These are phyloP conservation scores for Chrysemys picta DNA, from an alignment of 2,113 vertebrate species.

Conservation along the genomic window DNA sequence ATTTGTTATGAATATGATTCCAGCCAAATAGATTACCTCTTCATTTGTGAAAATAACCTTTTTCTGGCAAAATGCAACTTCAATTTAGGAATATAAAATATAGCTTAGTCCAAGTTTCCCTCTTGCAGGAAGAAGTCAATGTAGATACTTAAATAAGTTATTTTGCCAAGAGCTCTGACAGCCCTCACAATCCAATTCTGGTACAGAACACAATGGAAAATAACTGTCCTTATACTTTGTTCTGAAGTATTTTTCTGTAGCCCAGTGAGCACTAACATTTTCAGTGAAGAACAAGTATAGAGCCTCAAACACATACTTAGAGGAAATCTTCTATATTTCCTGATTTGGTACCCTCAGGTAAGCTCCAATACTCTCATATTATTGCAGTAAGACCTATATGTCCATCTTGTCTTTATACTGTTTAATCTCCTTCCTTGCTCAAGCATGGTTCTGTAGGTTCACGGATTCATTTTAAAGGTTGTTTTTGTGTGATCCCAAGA, in stretches of 20 bases:
- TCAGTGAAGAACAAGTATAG: neutral
- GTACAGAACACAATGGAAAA: neutral
- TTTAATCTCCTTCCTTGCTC: slow-evolving; percentile 1
- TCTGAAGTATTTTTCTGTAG: neutral
- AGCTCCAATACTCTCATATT: neutral
- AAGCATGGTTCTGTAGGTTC: neutral
- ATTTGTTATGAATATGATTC: neutral
- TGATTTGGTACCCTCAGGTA: neutral
- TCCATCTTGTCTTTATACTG: neutral
- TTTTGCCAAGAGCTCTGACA: neutral
- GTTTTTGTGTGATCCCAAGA: neutral
- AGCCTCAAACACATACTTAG: neutral
- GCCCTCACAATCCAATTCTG: neutral
- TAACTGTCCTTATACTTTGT: neutral
- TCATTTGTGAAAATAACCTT: neutral
- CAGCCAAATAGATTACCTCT: neutral
- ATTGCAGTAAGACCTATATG: neutral
- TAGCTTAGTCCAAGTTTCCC: neutral
- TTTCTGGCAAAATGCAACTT: neutral
- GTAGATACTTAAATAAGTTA: neutral
- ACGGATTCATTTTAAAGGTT: neutral
- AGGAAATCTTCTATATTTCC: neutral
- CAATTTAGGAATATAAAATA: neutral
- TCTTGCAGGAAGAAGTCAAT: neutral
- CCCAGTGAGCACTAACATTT: neutral